Evolutionary conservation across 2,888 invertebrate species (phyloP).

Genomic region (Acronicta alni): DNA sequence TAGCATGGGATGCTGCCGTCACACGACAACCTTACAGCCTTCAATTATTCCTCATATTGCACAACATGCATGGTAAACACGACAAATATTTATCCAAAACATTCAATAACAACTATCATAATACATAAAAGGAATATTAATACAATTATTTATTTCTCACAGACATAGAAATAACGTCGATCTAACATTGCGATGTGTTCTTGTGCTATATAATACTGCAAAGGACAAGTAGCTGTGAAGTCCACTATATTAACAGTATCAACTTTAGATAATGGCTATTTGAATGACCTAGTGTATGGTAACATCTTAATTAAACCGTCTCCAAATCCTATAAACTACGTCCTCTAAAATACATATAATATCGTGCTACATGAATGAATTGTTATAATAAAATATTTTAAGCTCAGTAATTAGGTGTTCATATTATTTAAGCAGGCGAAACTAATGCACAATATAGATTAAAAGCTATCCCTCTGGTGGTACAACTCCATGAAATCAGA

Average conservation of each 20-base stretch:
- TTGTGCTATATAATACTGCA: conserved; percentile 71
- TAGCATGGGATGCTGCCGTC: conserved; percentile 86
- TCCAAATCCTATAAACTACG: conserved; percentile 82
- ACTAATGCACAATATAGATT: conserved; percentile 76
- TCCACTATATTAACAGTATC: conserved; percentile 56
- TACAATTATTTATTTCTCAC: conserved; percentile 55
- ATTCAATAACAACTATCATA: conserved; percentile 66
- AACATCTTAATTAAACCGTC: conserved; percentile 76
- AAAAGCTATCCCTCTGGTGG: conserved; percentile 32
- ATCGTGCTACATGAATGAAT: conserved; percentile 82
- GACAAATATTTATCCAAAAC: conserved; percentile 64
- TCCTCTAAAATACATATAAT: conserved; percentile 74
- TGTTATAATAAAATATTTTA: conserved; percentile 82
- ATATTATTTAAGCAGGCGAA: conserved; percentile 75
- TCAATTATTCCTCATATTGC: conserved; percentile 63
- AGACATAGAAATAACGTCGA: conserved; percentile 58
- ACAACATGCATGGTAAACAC: conserved; percentile 62
- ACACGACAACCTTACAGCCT: conserved; percentile 67
- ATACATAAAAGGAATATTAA: conserved; percentile 61
- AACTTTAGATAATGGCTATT: conserved; percentile 52
- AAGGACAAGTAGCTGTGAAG: conserved; percentile 46
- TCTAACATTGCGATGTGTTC: conserved; percentile 60
- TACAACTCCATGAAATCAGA: conserved; percentile 69
- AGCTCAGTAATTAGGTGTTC: conserved; percentile 43
- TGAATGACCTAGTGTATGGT: conserved; percentile 70